A percentile compares a stretch with the other conserved stretches of the same genome.
phyloP scores from a whole-genome alignment of 2,797 vertebrate genomes.

The Chrysocyon brachyurus region DNA sequence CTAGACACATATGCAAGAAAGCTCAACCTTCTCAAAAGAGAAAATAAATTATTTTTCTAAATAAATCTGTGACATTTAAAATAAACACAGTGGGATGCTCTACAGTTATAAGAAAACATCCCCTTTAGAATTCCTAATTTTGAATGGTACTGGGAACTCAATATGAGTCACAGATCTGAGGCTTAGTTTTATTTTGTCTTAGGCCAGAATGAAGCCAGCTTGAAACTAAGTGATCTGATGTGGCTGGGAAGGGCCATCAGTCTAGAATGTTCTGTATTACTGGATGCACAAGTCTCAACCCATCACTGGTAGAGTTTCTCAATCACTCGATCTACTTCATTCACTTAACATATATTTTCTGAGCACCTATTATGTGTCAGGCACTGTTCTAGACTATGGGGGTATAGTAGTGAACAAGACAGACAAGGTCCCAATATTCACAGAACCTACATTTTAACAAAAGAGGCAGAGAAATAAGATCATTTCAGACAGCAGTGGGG shows the following conservation, averaged over 20 bases:
- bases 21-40: slow-evolving; percentile 78
- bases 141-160: slow-evolving; percentile 71
- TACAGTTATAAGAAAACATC: slow-evolving; percentile 75
- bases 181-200: slow-evolving; percentile 64
- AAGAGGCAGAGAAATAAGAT: background rate
- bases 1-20: slow-evolving; percentile 73
- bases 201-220: slow-evolving; percentile 14
- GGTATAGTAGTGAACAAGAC: background rate
- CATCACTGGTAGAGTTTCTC: background rate
- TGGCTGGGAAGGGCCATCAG: background rate
- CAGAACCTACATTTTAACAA: background rate
- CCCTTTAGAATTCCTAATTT: slow-evolving; percentile 82
- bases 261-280: background rate
- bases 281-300: background rate
- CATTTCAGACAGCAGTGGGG: background rate
- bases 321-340: background rate
- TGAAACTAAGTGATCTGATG: background rate
- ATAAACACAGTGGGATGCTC: slow-evolving; percentile 82
- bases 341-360: background rate
- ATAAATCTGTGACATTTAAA: slow-evolving; percentile 85
- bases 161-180: slow-evolving; percentile 74
- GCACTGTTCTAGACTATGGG: background rate
- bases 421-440: background rate
- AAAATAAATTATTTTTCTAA: slow-evolving; percentile 85
- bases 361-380: background rate